A percentile compares a stretch with the other conserved stretches of the same genome.
Evolutionary conservation across 2,888 invertebrate genomes (phyloP).

Genomic region (Cenopis cana): DNA sequence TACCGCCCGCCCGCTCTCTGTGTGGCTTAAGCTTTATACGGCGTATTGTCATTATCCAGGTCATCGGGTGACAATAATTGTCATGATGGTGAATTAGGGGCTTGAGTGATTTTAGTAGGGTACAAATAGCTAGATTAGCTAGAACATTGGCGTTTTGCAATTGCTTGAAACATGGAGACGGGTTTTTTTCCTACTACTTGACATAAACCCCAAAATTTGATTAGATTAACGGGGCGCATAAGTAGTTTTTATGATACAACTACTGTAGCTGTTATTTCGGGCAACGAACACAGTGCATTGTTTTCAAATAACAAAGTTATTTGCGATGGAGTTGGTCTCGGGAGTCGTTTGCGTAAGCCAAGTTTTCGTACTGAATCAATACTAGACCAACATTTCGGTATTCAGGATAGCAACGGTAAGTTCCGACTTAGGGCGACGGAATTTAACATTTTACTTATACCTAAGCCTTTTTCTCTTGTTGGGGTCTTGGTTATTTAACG

Average conservation of each 20-base stretch:
- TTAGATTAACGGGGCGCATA: neutral
- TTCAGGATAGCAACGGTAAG: constrained; percentile 23
- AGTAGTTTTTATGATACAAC: constrained; percentile 10
- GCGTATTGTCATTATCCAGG: too few species aligned
- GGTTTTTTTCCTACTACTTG: neutral
- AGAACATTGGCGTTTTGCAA: too few species aligned
- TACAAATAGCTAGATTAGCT: too few species aligned
- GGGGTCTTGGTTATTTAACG: too few species aligned
- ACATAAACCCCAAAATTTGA: neutral
- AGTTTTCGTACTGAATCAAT: constrained; percentile 37
- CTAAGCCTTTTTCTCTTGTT: too few species aligned
- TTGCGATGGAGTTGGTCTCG: constrained; percentile 43
- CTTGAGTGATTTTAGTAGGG: too few species aligned
- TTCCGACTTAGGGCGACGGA: neutral
- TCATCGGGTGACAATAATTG: too few species aligned
- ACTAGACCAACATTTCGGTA: constrained; percentile 32
- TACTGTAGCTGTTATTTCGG: constrained; percentile 36
- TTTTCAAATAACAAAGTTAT: constrained; percentile 50
- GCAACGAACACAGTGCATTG: constrained; percentile 46
- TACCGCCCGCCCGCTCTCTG: too few species aligned
- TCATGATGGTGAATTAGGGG: too few species aligned
- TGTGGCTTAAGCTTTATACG: too few species aligned
- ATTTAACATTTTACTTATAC: too few species aligned
- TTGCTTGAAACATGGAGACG: too few species aligned
- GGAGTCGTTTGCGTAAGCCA: constrained; percentile 46